Evolutionary conservation across 1,140 invertebrate genomes (phyloP).

Genomic region (Brachystomella parvula): DNA sequence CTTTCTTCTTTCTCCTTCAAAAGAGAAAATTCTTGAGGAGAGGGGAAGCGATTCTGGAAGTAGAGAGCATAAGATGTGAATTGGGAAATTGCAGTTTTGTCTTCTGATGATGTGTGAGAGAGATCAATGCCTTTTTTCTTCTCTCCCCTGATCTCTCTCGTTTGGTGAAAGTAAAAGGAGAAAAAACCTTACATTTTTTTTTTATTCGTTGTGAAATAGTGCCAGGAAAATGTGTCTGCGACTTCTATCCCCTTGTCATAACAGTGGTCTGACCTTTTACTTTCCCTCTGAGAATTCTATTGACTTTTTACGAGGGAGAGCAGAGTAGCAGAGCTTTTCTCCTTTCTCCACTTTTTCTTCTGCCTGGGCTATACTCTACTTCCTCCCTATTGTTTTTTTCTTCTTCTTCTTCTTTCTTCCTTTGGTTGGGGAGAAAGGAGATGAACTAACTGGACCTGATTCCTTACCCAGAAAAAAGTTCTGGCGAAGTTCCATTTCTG

Average conservation of each 20-base stretch:
- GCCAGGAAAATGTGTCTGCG: slow-evolving; percentile 21
- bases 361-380: too few species aligned
- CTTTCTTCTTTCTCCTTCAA: background rate
- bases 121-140: slow-evolving; percentile 1
- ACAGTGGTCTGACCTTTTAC: slow-evolving; percentile 24
- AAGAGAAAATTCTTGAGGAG: background rate
- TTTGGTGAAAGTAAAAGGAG: background rate
- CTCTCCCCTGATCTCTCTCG: background rate
- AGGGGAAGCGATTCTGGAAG: background rate
- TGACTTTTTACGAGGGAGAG: slow-evolving; percentile 13
- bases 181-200: background rate
- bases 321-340: background rate
- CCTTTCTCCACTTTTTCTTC: background rate
- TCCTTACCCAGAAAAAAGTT: background rate
- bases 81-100: slow-evolving; percentile 8
- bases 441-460: background rate
- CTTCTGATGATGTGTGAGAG: slow-evolving; percentile 7
- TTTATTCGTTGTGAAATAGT: slow-evolving; percentile 12
- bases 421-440: too few species aligned
- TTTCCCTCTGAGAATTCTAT: slow-evolving; percentile 17
- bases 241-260: slow-evolving; percentile 15
- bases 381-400: too few species aligned
- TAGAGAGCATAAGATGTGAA: too few species aligned
- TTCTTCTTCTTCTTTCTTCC: too few species aligned
- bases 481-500: background rate